Evolutionary conservation across 2,797 vertebrate species (phyloP).

Genomic region (Glossophaga mutica): DNA sequence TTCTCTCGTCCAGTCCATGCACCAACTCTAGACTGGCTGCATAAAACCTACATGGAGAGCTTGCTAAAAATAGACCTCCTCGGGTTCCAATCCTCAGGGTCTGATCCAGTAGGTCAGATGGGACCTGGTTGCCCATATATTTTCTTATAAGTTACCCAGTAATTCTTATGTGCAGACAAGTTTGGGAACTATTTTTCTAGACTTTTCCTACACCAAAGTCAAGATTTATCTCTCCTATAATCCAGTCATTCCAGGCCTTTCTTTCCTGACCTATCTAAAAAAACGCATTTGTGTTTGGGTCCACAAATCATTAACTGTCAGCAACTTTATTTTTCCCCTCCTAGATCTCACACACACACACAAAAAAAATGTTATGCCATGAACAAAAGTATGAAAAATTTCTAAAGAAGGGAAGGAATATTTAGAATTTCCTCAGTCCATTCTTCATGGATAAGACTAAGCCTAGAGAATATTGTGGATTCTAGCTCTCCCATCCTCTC

Average conservation of each 20-base stretch:
- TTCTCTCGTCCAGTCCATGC: neutral
- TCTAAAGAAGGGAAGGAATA: neutral
- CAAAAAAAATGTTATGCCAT: neutral
- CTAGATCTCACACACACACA: neutral
- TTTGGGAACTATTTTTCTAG: neutral
- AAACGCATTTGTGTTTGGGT: neutral
- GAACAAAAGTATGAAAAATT: neutral
- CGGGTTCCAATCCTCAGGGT: neutral
- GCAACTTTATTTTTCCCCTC: neutral
- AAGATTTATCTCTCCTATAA: neutral
- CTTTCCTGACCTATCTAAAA: neutral
- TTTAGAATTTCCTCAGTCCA: neutral
- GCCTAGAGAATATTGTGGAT: neutral
- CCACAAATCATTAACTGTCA: constrained; percentile 12
- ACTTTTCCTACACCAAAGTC: neutral
- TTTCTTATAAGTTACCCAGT: neutral
- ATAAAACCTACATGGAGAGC: neutral
- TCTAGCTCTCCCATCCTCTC: neutral
- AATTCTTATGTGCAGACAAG: neutral
- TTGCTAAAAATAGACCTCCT: neutral
- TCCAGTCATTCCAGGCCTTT: neutral
- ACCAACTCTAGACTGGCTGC: neutral
- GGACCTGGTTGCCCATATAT: neutral
- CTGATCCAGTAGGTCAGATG: neutral
- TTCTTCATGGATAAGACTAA: neutral